Evolutionary conservation across 2,113 vertebrate genomes (phyloP), one percentile per base, ranked within the genome.

Genomic region (Gracilinanus agilis): DNA sequence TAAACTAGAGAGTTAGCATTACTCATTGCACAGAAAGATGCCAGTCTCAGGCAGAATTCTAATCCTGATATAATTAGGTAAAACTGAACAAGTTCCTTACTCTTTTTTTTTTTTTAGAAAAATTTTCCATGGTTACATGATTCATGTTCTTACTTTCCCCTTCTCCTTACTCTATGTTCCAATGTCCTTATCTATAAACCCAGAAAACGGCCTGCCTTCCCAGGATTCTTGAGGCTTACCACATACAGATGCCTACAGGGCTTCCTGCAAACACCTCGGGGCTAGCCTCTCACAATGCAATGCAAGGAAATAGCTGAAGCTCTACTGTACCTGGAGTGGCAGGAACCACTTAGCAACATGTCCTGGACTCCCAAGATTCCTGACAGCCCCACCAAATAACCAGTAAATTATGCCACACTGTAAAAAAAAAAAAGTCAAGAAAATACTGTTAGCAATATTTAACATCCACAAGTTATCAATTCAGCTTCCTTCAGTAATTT

Each of bases 331-430:
- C 96, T 98, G 97, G 53, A 98, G 94, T 3, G 97, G 97, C 44
- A 95, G 96, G 94, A 98, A 98, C 97, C 98, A 98, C 54, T 97
- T 98, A 54, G 92, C 88, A 92, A 98, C 94, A 34, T 98, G 98
- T 89, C 95, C 96, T 49, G 97, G 97, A 92, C 97, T 98, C 44
- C 98, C 97, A 0, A 98, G 97, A 93, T 98, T 98, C 53, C 94
- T 97, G 75, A 98, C 10, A 1, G 97, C 96, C 49, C 98, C 98
- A 24, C 98, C 98, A 34, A 98, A 98, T 19, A 98, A 96, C 95
- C 98, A 98, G 23, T 96, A 98, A 89, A 97, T 96, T 27, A 98
- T 96, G 88, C 98, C 98, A 94, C 98, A 96, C 98, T 98, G 96
- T 49, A 49, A 49, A 55, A 98, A 97, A 90, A 56, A 90, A 97